Evolutionary conservation across 2,113 vertebrate genomes (phyloP).

Genomic region (Polypterus bichir): DNA sequence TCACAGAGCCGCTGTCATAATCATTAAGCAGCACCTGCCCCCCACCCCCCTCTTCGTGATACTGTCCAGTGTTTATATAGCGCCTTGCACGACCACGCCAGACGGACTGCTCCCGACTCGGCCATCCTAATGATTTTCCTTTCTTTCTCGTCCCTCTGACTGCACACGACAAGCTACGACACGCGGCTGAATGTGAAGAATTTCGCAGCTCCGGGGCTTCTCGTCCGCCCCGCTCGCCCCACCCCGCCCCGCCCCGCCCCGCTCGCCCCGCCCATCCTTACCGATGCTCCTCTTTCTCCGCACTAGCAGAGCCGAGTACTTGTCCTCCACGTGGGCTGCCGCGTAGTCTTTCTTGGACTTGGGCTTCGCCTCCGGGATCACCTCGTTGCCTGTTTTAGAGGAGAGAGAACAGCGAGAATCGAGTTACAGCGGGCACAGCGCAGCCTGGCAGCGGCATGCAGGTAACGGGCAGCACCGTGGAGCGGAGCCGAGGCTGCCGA

Average conservation of each 20-base stretch:
- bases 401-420: slow-evolving; percentile 6
- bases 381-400: slow-evolving; percentile 63
- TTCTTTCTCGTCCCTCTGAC: no score
- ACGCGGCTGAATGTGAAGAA: not conserved
- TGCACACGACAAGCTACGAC: not conserved
- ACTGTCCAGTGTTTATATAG: no score
- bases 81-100: no score
- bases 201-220: not conserved
- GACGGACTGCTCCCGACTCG: no score
- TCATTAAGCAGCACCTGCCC: no score
- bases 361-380: slow-evolving; percentile 62
- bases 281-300: slow-evolving; percentile 82
- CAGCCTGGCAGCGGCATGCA: no score
- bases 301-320: slow-evolving; percentile 67
- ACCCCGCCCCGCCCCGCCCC: slow-evolving; percentile 19
- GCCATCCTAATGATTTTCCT: no score
- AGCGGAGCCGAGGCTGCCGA: no score
- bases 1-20: no score
- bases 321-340: slow-evolving; percentile 60
- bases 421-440: no score
- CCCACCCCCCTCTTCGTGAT: no score
- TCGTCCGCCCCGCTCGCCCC: slow-evolving; percentile 58
- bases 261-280: slow-evolving; percentile 44
- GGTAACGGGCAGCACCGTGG: no score
- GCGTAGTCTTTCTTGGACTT: slow-evolving; percentile 54